Evolutionary conservation across 1,140 invertebrate species (phyloP), one percentile per base, ranked within the genome.

Genomic region (Drosophila punjabiensis): DNA sequence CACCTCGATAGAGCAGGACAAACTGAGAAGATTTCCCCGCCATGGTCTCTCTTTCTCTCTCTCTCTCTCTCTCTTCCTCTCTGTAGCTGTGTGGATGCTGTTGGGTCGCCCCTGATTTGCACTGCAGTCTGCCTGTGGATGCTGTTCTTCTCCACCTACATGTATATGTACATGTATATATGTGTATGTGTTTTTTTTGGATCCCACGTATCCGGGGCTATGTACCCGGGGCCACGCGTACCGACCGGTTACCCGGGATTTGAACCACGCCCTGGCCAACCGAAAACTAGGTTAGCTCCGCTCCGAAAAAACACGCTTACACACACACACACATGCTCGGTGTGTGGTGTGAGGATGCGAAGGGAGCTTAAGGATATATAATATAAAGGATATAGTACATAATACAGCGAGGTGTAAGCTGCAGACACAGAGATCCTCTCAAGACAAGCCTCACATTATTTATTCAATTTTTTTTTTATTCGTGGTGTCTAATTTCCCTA

Each of bases 251-350:
- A 90, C 87, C 86, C 87, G 86, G 86, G 86, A 91, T 86, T 86
- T 78, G 79, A 90, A 90, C 86, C 86, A 90, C 86, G 86, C 86
- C 86, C 86, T 89, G 76, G 65, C 85, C 81, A 84, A 87, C 79
- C 69, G 47, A 85, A 85, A 85, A 85, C 82, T 85, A 81, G 82
- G 82, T 85, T 85, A 85, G 62, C 74, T 58, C 41, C 68, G 61
- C 62, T 63, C 47, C 28, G 47, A 53, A 71, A 45, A 59, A 67
- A n/a, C 30, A 64, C 14, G 24, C 47, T 59, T 58, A 60, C 58
- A 63, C 64, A 43, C 45, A 55, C 32, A 30, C 30, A 8, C 6
- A 18, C 16, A n/a, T 7, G 20, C 0, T n/a, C n/a, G n/a, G n/a
- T n/a, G n/a, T n/a, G n/a, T n/a, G n/a, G n/a, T n/a, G n/a, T n/a